Evolutionary conservation across 2,113 vertebrate species (phyloP).

Genomic region (Neomonachus schauinslandi): DNA sequence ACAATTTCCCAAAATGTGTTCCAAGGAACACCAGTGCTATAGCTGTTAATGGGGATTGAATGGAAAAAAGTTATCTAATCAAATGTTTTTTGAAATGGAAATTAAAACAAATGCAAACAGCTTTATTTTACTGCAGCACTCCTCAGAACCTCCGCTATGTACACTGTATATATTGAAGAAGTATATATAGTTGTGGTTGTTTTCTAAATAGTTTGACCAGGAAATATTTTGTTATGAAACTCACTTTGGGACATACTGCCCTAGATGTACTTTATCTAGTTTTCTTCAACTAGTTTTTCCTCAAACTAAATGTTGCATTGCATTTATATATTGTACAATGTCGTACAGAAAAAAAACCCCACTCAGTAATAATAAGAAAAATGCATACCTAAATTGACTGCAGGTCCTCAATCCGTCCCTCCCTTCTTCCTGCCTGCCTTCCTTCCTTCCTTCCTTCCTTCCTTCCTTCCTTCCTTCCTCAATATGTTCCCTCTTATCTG

Average conservation of each 20-base stretch:
- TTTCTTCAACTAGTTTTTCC: background rate
- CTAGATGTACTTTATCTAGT: background rate
- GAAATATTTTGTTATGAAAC: background rate
- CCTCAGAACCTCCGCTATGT: background rate
- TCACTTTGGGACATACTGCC: background rate
- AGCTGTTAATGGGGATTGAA: background rate
- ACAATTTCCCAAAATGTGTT: background rate
- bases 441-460: background rate
- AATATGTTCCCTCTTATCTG: background rate
- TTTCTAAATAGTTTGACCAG: background rate
- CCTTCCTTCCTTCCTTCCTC: background rate
- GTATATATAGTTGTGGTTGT: background rate
- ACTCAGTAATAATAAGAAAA: background rate
- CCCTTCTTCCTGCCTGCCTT: background rate
- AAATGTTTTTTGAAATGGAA: background rate
- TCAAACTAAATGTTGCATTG: background rate
- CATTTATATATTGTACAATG: background rate
- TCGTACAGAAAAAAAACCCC: background rate
- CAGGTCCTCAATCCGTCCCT: accelerated
- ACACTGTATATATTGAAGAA: background rate
- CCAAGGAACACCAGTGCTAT: background rate
- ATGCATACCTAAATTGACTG: background rate
- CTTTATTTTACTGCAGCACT: background rate
- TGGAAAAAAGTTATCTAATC: background rate
- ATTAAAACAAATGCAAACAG: background rate